Base-by-base conservation (phyloP, 2,113 vertebrate genomes). In the Sylvicapra grimmia region DNA sequence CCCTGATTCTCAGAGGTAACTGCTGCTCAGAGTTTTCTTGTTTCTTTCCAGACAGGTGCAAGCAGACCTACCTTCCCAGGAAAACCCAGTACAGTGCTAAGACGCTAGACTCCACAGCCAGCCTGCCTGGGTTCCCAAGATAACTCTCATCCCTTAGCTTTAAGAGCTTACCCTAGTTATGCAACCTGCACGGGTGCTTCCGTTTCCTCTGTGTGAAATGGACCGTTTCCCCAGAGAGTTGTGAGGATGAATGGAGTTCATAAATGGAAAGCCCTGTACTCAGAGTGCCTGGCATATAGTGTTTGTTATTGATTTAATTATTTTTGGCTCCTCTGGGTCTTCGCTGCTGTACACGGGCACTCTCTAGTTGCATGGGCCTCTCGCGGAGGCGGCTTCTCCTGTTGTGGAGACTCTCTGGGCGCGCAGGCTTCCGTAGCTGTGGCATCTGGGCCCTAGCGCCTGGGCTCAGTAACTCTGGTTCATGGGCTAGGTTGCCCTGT, bases 261-360 rank as follows among this genome's bases (percentile, higher is more conserved):
- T 75, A 75, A 33, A 59, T 8, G 6, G 75, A 54, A 89, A 47
- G 25, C n/a, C 40, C 16, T 44, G 31, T 19, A 44, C 12, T 59
- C 68, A 54, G 11, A 51, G 29, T 47, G 33, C 47, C 13, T 92
- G 72, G 19, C 44, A 61, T 61, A 51, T 3, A 58, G 11, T 31
- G 40, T 77, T 77, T 44, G 23, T 25, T 44, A 44, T 44, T 25
- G 3, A 25, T 27, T 44, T 77, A 75, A 40, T 40, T 40, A 77
- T 44, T 77, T 44, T 44, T 27, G 40, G 5, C 36, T 77, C 36
- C 21, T 44, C 72, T 44, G 23, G 40, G 72, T 77, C 72, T 77
- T 77, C 0, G 2, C 23, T 44, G 23, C 40, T 27, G 12, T 27
- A 15, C 23, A 0, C 2, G 3, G 72, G 72, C 23, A 27, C 13